Base-by-base conservation (phyloP, 2,888 invertebrate genomes). In the Hypolimnas misippus region DNA sequence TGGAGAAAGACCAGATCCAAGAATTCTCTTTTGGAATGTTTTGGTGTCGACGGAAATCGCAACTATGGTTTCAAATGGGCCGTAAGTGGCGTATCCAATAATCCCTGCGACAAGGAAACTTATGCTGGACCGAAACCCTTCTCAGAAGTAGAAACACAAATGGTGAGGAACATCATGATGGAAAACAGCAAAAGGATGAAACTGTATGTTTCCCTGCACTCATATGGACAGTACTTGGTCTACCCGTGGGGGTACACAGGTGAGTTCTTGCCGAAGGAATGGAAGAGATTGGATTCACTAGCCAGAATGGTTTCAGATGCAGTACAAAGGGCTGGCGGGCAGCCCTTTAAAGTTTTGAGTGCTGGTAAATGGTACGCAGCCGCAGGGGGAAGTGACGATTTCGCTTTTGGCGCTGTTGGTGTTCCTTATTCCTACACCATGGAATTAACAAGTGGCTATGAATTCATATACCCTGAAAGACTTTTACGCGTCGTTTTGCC, bases 31-130 rank as follows among this genome's bases (percentile, higher is more conserved):
- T 63, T 70, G 2, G 51, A 64, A 0, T 96, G 96, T 70, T 77
- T 71, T 21, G 96, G 96, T 1, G 94, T 93, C 0, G 96, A 96
- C 71, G 93, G 93, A 4, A 96, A 96, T 77, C 86, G 96, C 16
- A 96, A 96, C 83, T 96, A 94, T 75, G 95, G 93, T 16, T 93
- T 89, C 75, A 92, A 94, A 70, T 96, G 95, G 95, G 94, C 93
- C 72, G 94, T 80, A 74, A 93, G 77, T 80, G 93, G 97, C 0
- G 94, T 95, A 0, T 95, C 96, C 57, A 76, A 49, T 0, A 83
- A 93, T 66, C 93, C 93, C 0, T 95, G 95, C 76, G 83, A 92
- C 50, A 69, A 64, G 33, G 94, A 94, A 33, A 93, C 92, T 0
- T 95, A 93, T 75, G 93, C 93, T 1, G 95, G 96, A 0, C 78